These are phyloP conservation scores for Chorisops tibialis DNA, from an alignment of 2,888 invertebrate species.

Conservation along the genomic window DNA sequence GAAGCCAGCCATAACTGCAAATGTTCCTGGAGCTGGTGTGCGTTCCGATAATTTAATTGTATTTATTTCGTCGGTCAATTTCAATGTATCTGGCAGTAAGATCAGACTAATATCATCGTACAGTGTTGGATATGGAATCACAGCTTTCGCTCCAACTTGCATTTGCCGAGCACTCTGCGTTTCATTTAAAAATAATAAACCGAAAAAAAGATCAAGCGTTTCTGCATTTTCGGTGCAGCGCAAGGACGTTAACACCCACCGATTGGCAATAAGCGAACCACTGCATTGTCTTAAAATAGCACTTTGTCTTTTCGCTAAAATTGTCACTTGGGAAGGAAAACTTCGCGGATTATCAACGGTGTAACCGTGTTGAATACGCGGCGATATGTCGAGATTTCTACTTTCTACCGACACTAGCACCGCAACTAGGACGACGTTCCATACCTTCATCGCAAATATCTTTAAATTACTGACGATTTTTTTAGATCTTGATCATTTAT, in stretches of 20 bases:
- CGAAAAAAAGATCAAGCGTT: not conserved
- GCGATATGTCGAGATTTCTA: not conserved
- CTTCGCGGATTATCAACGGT: slow-evolving; percentile 17
- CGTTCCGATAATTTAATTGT: not conserved
- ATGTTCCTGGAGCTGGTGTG: not conserved
- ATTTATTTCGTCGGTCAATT: not conserved
- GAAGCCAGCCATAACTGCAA: slow-evolving; percentile 11
- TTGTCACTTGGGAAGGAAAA: slow-evolving; percentile 16
- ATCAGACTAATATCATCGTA: slow-evolving; percentile 3
- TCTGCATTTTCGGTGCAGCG: not conserved
- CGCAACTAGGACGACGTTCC: not conserved
- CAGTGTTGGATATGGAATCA: not conserved
- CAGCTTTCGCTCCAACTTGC: not conserved
- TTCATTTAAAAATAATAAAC: slow-evolving; percentile 9
- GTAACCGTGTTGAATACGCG: slow-evolving; percentile 16
- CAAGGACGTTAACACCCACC: slow-evolving; percentile 7
- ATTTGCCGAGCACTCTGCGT: not conserved
- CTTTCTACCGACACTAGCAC: slow-evolving; percentile 1
- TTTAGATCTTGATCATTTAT: no score
- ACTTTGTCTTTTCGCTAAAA: not conserved
- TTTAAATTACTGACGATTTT: no score
- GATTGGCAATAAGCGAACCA: not conserved
- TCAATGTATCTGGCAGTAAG: not conserved
- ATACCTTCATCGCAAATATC: slow-evolving; percentile 2
- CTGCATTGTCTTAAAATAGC: not conserved